phyloP scores from a whole-genome alignment of 2,113 vertebrate genomes.

The Microcebus tavaratra region DNA sequence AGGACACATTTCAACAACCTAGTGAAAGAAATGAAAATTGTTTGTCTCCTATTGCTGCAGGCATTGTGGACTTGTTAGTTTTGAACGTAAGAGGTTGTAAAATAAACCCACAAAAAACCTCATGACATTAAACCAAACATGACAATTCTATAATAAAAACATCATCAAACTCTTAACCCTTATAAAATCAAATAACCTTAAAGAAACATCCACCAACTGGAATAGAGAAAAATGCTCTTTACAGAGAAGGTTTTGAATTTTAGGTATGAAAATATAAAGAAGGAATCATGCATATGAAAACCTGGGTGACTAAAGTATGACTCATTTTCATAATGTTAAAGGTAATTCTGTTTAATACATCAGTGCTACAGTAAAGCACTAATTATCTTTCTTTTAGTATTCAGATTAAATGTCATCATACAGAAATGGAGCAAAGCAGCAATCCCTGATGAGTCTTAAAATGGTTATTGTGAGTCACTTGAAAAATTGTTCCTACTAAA shows the following conservation, averaged over 20 bases:
- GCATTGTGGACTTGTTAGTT: conserved; percentile 36
- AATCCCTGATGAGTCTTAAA: background rate
- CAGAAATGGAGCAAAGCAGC: background rate
- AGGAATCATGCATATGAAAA: background rate
- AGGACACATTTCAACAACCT: conserved; percentile 20
- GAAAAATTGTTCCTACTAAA: background rate
- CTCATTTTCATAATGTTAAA: background rate
- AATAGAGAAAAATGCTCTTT: background rate
- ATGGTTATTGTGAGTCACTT: background rate
- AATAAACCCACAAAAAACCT: background rate
- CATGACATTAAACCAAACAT: background rate
- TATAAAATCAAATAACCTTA: background rate
- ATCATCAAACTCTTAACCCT: background rate
- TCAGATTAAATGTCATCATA: background rate
- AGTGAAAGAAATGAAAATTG: conserved; percentile 53
- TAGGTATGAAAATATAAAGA: background rate
- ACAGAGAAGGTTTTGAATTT: background rate
- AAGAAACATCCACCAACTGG: background rate
- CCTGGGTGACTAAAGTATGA: background rate
- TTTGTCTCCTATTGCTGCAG: conserved; percentile 21
- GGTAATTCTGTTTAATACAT: background rate
- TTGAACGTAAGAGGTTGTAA: background rate
- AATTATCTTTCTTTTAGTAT: background rate
- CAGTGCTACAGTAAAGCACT: background rate
- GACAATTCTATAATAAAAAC: background rate